Conservation (phyloP, 1,140 invertebrate species). For the Drosophila tani region DNA sequence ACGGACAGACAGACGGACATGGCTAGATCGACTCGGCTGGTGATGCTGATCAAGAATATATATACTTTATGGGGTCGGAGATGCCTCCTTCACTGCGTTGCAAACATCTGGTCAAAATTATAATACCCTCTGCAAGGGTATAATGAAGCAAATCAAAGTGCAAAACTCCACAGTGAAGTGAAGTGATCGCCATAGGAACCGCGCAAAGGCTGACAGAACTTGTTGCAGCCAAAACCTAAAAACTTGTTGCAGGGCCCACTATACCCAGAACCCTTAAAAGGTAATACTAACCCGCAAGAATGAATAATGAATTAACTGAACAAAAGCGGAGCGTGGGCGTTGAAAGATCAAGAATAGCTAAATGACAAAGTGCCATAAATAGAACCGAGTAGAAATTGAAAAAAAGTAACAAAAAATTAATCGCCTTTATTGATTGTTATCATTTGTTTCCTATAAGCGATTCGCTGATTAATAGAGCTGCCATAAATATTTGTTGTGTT, state of each 20-base stretch:
- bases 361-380: conserved; percentile 28
- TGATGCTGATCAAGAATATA: too few species aligned
- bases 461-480: conserved; percentile 41
- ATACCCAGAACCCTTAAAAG: conserved; percentile 17
- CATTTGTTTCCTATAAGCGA: conserved; percentile 54
- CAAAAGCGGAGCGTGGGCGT: conserved; percentile 4
- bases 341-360: conserved; percentile 24
- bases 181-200: conserved; percentile 35
- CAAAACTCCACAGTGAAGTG: conserved; percentile 30
- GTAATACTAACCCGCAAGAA: neutral
- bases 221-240: conserved; percentile 18
- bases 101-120: too few species aligned
- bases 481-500: conserved; percentile 16
- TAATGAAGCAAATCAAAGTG: conserved; percentile 11
- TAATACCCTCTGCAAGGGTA: too few species aligned
- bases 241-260: conserved; percentile 35
- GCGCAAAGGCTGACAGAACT: neutral
- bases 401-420: conserved; percentile 29
- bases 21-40: too few species aligned
- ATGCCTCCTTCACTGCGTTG: too few species aligned
- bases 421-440: conserved; percentile 62
- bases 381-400: conserved; percentile 11
- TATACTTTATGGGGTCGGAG: too few species aligned
- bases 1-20: too few species aligned
- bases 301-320: neutral